Conservation (phyloP, 2,113 vertebrate genomes). For the Ptilorrhoa leucosticta region DNA sequence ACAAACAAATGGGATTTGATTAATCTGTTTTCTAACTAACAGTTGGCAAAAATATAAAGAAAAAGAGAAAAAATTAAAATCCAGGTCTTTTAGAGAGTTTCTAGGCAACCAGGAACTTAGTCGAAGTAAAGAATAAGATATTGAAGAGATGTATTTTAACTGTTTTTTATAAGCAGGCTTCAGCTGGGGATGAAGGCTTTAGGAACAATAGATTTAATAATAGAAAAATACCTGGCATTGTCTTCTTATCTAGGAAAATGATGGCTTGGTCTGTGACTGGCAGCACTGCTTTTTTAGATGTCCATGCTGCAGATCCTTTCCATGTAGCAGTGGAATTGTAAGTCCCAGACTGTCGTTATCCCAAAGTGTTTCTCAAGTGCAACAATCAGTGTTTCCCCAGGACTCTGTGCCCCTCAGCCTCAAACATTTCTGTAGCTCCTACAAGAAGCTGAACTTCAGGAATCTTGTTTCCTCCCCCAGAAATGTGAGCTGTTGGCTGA, state of each 20-base stretch:
- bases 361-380: not conserved
- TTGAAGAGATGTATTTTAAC: not conserved
- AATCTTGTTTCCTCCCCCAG: not conserved
- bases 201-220: conserved; percentile 17
- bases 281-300: not conserved
- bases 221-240: not conserved
- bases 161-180: not conserved
- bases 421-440: not conserved
- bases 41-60: not conserved
- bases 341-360: not conserved
- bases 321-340: not conserved
- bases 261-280: not conserved
- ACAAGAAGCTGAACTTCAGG: not conserved
- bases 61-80: not conserved
- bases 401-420: not conserved
- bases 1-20: not conserved
- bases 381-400: not conserved
- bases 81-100: conserved; percentile 2
- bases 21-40: not conserved
- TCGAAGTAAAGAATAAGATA: not conserved
- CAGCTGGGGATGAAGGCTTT: not conserved
- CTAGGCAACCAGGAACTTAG: conserved; percentile 45
- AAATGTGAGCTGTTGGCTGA: not conserved
- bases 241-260: not conserved
- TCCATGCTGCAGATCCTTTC: not conserved